Evolutionary conservation across 2,888 invertebrate genomes (phyloP), one percentile per base, ranked within the genome.

Genomic region (Ephialtes manifestator): DNA sequence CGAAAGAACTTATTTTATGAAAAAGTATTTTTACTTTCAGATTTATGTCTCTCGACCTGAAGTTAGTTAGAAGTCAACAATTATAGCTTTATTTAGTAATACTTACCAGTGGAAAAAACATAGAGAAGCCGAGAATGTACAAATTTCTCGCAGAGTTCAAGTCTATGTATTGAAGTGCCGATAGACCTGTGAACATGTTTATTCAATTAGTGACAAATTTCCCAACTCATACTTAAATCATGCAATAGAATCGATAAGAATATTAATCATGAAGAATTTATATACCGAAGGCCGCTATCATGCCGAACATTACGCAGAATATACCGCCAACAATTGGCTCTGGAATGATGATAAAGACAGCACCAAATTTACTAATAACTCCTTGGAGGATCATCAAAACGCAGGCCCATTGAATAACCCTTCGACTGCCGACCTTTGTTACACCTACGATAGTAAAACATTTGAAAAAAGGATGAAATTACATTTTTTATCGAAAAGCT

Each of bases 51-150:
- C n/a, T n/a, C n/a, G n/a, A n/a, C 24, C 24, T 2, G 24, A 24
- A 24, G 1, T 2, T 24, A 24, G 2, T 2, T 24, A 3, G n/a
- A n/a, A 35, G 31, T 13, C 8, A n/a, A 31, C n/a, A 15, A 60
- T 15, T 58, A 11, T 58, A 10, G 18, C 8, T 65, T n/a, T 2
- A 18, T 31, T 39, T 18, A 2, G n/a, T 13, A 4, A 39, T 18
- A 24, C 86, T 89, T 89, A 95, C 95, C 94, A 98, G 93, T 3
- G 98, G 98, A 90, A 98, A 97, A 94, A 98, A 98, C 84, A 98
- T 95, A 2, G 98, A 97, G 90, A 98, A 96, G 20, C 98, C 98
- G 46, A 98, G 95, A 87, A 98, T 97, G 94, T 98, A 98, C 60
- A 98, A 95, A 94, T 98, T 98, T 76, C 98, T 95, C 0, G 98